Base-by-base conservation (phyloP, 2,797 vertebrate species). In the Enteromius argenteus region DNA sequence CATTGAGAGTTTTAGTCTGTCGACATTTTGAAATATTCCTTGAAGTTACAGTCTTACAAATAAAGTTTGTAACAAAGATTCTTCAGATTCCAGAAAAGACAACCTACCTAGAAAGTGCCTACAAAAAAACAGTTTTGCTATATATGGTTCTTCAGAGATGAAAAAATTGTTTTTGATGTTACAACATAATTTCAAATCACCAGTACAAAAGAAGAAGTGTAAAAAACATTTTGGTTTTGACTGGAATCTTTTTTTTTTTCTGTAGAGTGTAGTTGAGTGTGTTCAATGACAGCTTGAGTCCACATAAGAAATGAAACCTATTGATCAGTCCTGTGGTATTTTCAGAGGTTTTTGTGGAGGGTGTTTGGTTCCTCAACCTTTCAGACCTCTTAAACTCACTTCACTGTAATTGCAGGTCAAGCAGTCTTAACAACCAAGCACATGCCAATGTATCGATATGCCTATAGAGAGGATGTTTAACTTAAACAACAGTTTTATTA, bases 331-430 rank as follows among this genome's bases (percentile, higher is more conserved):
- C 42, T 72, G 76, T 72, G 67, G 67, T 84, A 79, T 84, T 79
- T 84, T 79, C 53, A 51, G 75, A 64, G 67, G 42, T 72, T 71
- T 79, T 49, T 72, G 66, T 56, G 21, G 39, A 27, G 10, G 42
- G 53, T 30, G 56, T 79, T 72, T 72, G 42, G 56, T 64, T 56
- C 32, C 56, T 42, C 11, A 71, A 58, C 74, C 56, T 56, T 84
- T 79, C 53, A 73, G 56, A 64, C 76, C 68, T 72, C 49, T 84
- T 64, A 79, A 84, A 79, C 66, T 64, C 76, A 73, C 67, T 84
- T 72, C 83, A 51, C 66, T 73, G 66, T 79, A 79, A 84, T 72
- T 79, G 56, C 58, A 64, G 76, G 83, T 84, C 67, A 84, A 84
- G 42, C 56, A n/a, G 83, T 71, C 67, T 73, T 84, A n/a, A 79